Percentiles rank a stretch among this genome's conserved stretches.
phyloP scores from a whole-genome alignment of 2,113 vertebrate genomes.

The Coregonus clupeaformis region DNA sequence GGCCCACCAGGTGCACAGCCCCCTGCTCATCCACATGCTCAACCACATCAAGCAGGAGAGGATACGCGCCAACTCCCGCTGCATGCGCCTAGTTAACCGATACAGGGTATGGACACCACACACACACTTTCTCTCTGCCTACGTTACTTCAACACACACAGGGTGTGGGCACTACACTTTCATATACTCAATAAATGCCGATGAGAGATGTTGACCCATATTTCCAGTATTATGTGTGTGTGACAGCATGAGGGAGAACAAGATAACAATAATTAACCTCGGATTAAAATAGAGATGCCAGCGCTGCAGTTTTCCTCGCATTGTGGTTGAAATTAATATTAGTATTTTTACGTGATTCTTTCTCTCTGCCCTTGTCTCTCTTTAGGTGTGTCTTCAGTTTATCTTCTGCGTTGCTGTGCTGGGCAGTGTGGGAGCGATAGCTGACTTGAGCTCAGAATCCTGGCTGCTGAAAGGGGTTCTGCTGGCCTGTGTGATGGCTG shows the following conservation, averaged over 20 bases:
- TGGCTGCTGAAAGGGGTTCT: conserved; percentile 93
- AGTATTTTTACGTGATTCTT: not conserved
- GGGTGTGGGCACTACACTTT: not conserved
- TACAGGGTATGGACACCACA: conserved; percentile 77
- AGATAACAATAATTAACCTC: too few species aligned
- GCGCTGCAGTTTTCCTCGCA: too few species aligned
- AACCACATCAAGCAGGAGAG: conserved; percentile 79
- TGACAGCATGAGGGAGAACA: too few species aligned
- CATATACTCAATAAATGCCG: conserved; percentile 1
- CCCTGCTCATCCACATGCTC: conserved; percentile 83
- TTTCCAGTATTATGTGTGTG: too few species aligned
- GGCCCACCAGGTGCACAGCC: conserved; percentile 85
- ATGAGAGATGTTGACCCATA: too few species aligned
- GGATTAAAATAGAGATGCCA: too few species aligned
- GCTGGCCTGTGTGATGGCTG: conserved; percentile 75
- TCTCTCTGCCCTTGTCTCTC: not conserved
- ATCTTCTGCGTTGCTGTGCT: conserved; percentile 69
- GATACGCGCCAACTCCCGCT: conserved; percentile 76
- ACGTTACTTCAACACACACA: not conserved
- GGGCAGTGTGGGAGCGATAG: conserved; percentile 81
- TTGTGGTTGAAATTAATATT: too few species aligned
- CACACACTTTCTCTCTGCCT: not conserved
- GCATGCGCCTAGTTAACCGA: conserved; percentile 78
- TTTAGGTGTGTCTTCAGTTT: conserved; percentile 73
- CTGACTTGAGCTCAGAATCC: conserved; percentile 86